Base-by-base conservation (phyloP, 2,797 vertebrate genomes). In the Notolabrus celidotus region DNA sequence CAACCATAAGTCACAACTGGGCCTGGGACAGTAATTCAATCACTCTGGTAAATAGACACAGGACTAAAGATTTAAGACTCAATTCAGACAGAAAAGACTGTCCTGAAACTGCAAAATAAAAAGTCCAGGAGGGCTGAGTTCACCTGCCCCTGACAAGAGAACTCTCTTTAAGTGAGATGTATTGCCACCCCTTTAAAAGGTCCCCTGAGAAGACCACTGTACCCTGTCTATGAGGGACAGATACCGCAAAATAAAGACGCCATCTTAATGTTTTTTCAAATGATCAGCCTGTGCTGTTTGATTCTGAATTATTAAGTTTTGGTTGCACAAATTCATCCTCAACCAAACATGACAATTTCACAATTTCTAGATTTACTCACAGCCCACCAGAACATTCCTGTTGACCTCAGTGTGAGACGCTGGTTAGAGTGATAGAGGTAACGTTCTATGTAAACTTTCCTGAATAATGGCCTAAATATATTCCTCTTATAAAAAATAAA, bases 11-110 rank as follows among this genome's bases (percentile, higher is more conserved):
- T 86, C 74, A 74, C 55, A 82, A 53, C 65, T 6, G 45, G 43
- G 43, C 38, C 74, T 25, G 66, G 74, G 65, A 56, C 54, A 45
- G 57, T 86, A 73, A 88, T 80, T 89, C 59, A 74, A 87, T 90
- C 67, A 68, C 50, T 73, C 43, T 76, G 36, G 52, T 65, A 82
- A 82, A 82, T 52, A 78, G 53, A 83, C 20, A 45, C n/a, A 63
- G 64, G 66, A 71, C 45, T 62, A 33, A 69, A 80, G 60, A 69
- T 71, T 83, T 65, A 46, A 87, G 63, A 79, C 77, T 83, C 57
- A 56, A 58, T 78, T 81, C 36, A 66, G 75, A 73, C 23, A 11
- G 74, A 70, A 87, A 76, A 50, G 57, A 78, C 58, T 78, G 52
- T 63, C 29, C 54, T 53, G 46, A 78, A 70, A 71, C 15, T 17